phyloP scores from a whole-genome alignment of 53 echinoderm and acorn worm genomes.

The Zoroaster sp. region DNA sequence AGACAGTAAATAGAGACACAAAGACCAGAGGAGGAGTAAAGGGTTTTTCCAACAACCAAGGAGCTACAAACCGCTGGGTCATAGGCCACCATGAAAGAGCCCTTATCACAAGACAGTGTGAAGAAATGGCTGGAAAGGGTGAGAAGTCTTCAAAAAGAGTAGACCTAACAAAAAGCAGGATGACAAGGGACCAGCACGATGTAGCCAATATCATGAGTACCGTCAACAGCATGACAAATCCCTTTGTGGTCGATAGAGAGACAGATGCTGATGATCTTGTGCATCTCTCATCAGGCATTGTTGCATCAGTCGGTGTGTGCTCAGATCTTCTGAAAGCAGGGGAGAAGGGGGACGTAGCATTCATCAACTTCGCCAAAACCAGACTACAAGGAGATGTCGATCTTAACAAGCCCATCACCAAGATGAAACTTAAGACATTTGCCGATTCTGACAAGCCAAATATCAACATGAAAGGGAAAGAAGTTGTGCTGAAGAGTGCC shows the following conservation, averaged over 20 bases:
- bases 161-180: constrained; percentile 37
- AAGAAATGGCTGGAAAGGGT: constrained; percentile 71
- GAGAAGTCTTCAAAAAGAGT: not conserved
- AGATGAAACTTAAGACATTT: too few species aligned
- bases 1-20: constrained; percentile 66
- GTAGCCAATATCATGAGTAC: constrained; percentile 1
- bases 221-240: constrained; percentile 57
- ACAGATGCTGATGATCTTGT: too few species aligned
- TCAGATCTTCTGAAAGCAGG: constrained; percentile 52
- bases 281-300: constrained; percentile 56
- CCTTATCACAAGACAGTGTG: constrained; percentile 57
- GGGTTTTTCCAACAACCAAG: constrained; percentile 56
- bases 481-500: too few species aligned
- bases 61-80: constrained; percentile 60
- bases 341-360: constrained; percentile 21
- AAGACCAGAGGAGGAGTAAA: constrained; percentile 71
- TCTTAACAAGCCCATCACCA: too few species aligned
- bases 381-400: constrained; percentile 22
- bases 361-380: not conserved
- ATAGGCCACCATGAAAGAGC: constrained; percentile 57
- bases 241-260: constrained; percentile 31
- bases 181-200: constrained; percentile 35
- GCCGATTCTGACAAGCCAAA: too few species aligned
- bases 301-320: constrained; percentile 35
- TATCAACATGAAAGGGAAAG: too few species aligned